These are phyloP conservation scores for Semnornis frantzii DNA, from an alignment of 2,113 vertebrate genomes.

Conservation along the genomic window DNA sequence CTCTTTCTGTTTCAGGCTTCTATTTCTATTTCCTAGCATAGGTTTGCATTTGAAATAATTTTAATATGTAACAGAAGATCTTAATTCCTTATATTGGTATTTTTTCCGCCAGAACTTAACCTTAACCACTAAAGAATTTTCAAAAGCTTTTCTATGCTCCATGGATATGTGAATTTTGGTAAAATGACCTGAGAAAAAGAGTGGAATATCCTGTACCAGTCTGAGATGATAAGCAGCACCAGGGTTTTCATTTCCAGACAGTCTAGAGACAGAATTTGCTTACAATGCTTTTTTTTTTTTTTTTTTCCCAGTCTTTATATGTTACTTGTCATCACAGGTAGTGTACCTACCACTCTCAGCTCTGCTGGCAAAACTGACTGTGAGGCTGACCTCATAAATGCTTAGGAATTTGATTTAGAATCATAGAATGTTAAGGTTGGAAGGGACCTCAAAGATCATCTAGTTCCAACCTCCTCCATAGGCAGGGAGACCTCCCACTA, in stretches of 20 bases:
- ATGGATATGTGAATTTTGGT: not conserved
- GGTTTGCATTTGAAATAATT: not conserved
- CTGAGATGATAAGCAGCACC: not conserved
- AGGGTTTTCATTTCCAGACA: not conserved
- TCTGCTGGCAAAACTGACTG: not conserved
- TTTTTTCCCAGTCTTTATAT: not conserved
- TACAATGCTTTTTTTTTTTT: too few species aligned
- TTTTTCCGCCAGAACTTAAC: not conserved
- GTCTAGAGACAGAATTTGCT: not conserved
- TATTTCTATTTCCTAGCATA: not conserved
- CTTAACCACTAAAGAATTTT: not conserved
- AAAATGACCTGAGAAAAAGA: not conserved
- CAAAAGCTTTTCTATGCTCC: not conserved
- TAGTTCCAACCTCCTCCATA: too few species aligned
- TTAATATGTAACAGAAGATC: conserved; percentile 12
- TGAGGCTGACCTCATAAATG: not conserved
- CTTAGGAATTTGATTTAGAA: not conserved
- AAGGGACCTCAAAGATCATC: too few species aligned
- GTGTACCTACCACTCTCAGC: not conserved
- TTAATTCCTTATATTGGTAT: not conserved
- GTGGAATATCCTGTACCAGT: not conserved
- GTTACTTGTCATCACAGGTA: not conserved
- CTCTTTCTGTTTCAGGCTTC: not conserved
- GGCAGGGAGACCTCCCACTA: too few species aligned
- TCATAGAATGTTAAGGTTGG: too few species aligned